Evolutionary conservation across 2,888 invertebrate species (phyloP).

Genomic region (Pollenia labialis): DNA sequence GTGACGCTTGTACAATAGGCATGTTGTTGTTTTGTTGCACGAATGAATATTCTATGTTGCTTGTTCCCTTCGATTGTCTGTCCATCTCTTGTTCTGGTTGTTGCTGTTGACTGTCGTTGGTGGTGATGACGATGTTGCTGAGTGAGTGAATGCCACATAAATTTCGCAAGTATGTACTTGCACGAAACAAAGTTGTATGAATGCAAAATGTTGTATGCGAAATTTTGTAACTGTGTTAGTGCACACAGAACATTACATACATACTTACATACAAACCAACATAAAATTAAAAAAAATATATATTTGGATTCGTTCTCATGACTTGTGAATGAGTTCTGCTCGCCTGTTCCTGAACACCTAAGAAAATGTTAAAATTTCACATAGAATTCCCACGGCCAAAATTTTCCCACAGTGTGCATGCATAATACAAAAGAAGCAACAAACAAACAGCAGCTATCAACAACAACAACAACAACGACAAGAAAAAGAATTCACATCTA

Average conservation of each 20-base stretch:
- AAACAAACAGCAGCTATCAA: constrained; percentile 53
- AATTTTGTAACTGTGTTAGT: constrained; percentile 21
- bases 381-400: constrained; percentile 84
- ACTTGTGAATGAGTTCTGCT: constrained; percentile 78
- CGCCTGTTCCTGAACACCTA: constrained; percentile 83
- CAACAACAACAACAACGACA: constrained; percentile 5
- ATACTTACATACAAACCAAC: neutral
- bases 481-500: constrained; percentile 2
- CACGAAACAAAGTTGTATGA: constrained; percentile 35
- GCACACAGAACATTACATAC: constrained; percentile 42
- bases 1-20: constrained; percentile 23
- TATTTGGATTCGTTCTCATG: constrained; percentile 77
- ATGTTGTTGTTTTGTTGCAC: constrained; percentile 31
- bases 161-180: constrained; percentile 46
- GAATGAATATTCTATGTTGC: constrained; percentile 15
- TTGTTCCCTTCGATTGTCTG: constrained; percentile 43
- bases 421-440: constrained; percentile 47
- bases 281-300: neutral
- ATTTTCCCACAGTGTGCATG: constrained; percentile 83
- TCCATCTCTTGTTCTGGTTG: constrained; percentile 10
- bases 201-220: constrained; percentile 8
- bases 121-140: constrained; percentile 6
- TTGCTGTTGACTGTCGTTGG: constrained; percentile 29
- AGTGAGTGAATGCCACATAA: constrained; percentile 51
- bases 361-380: constrained; percentile 83